Evolutionary conservation across 2,797 vertebrate species (phyloP).

Genomic region (Peromyscus aztecus): DNA sequence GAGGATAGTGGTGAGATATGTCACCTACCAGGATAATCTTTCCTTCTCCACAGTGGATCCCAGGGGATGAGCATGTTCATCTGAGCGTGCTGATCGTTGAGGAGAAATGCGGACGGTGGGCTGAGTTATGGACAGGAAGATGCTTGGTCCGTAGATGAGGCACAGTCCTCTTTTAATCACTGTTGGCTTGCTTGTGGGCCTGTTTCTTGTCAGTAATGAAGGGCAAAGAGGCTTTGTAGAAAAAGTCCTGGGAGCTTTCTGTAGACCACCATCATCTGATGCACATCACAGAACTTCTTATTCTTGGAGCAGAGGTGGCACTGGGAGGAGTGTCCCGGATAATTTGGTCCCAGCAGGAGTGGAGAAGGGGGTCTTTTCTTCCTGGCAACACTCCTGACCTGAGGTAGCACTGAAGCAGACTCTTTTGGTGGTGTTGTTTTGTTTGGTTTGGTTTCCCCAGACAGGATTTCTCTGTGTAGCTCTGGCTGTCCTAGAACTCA

Average conservation of each 20-base stretch:
- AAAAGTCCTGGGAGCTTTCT: slow-evolving; percentile 41
- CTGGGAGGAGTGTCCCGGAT: neutral
- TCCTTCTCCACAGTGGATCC: neutral
- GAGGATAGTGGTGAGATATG: neutral
- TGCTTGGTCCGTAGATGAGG: neutral
- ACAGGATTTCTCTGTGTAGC: neutral
- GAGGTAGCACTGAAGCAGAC: neutral
- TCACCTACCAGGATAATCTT: neutral
- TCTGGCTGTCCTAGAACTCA: neutral
- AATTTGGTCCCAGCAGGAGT: neutral
- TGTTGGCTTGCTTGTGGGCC: neutral
- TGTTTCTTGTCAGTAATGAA: slow-evolving; percentile 54
- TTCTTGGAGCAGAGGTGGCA: neutral
- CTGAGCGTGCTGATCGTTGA: neutral
- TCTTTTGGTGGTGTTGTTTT: neutral
- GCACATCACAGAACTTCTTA: neutral
- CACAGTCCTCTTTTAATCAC: slow-evolving; percentile 33
- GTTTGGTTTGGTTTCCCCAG: neutral
- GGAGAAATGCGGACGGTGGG: neutral
- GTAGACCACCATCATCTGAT: neutral
- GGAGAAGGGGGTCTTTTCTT: neutral
- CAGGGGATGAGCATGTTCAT: neutral
- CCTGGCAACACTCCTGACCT: neutral
- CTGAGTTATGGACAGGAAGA: neutral
- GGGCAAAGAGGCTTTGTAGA: slow-evolving; percentile 32